These are phyloP conservation scores for Nesogale talazaci DNA, from an alignment of 2,113 vertebrate species.

Conservation along the genomic window DNA sequence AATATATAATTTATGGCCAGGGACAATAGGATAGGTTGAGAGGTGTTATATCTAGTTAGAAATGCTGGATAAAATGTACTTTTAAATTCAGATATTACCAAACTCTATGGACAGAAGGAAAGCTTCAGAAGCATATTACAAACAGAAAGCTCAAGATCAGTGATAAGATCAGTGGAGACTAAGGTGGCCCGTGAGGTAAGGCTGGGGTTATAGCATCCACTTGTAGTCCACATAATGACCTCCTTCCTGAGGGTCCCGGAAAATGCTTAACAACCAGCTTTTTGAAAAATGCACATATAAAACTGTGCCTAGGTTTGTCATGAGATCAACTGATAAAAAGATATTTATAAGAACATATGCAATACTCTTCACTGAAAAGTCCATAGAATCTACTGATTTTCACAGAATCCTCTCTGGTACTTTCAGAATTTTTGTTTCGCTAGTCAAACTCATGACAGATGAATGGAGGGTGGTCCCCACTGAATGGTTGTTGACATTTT, in stretches of 20 bases:
- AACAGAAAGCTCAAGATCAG: fast-evolving
- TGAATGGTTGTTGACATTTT: background rate
- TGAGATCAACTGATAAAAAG: background rate
- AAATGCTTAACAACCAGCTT: background rate
- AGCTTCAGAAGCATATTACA: background rate
- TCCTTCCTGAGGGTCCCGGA: background rate
- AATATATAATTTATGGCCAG: fast-evolving
- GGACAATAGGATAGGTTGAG: fast-evolving
- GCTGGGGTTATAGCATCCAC: fast-evolving
- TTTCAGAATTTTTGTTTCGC: background rate
- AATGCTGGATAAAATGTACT: background rate
- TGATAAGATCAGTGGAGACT: background rate
- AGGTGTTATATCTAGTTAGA: fast-evolving
- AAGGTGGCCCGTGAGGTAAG: too few species aligned
- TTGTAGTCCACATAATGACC: fast-evolving
- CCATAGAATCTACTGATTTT: background rate
- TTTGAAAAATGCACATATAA: background rate
- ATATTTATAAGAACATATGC: background rate
- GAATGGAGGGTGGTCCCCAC: background rate
- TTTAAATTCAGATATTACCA: fast-evolving
- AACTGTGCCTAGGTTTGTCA: background rate
- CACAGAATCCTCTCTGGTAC: background rate
- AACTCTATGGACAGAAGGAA: background rate
- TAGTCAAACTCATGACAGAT: background rate
- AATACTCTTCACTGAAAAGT: background rate